Conservation (phyloP, 2,888 invertebrate species). For the Cataglyphis albicans region DNA sequence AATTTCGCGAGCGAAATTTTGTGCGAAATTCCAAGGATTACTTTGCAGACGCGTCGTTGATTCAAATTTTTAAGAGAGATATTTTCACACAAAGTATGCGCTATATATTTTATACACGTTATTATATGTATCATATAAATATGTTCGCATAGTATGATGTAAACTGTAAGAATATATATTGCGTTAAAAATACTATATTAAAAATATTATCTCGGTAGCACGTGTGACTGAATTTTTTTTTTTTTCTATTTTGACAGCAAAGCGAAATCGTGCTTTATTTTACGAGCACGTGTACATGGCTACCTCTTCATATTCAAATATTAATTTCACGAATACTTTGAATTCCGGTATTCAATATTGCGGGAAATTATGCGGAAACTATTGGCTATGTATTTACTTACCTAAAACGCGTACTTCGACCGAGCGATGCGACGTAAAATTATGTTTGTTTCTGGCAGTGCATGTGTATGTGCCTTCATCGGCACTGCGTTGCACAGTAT, state of each 20-base stretch:
- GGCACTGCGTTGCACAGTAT: constrained; percentile 86
- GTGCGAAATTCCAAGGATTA: neutral
- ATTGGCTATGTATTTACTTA: constrained; percentile 77
- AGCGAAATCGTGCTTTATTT: neutral
- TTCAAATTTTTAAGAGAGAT: neutral
- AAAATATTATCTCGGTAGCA: constrained; percentile 16
- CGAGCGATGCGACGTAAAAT: constrained; percentile 85
- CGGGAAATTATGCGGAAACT: constrained; percentile 44
- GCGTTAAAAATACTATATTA: neutral
- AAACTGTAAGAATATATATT: neutral
- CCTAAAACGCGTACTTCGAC: constrained; percentile 86
- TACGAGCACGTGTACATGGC: neutral
- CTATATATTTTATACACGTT: neutral
- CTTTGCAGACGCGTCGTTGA: neutral
- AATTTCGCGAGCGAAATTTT: neutral
- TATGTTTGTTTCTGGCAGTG: constrained; percentile 87
- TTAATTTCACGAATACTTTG: constrained; percentile 38
- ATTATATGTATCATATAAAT: neutral
- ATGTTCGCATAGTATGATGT: neutral
- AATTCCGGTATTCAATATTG: constrained; percentile 36
- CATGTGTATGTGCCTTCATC: constrained; percentile 88
- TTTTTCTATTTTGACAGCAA: neutral
- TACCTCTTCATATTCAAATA: constrained; percentile 25
- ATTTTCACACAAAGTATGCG: neutral
- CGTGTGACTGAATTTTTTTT: neutral